Evolutionary conservation across 2,113 vertebrate species (phyloP), one percentile per base, ranked within the genome.

Genomic region (Craseonycteris thonglongyai): DNA sequence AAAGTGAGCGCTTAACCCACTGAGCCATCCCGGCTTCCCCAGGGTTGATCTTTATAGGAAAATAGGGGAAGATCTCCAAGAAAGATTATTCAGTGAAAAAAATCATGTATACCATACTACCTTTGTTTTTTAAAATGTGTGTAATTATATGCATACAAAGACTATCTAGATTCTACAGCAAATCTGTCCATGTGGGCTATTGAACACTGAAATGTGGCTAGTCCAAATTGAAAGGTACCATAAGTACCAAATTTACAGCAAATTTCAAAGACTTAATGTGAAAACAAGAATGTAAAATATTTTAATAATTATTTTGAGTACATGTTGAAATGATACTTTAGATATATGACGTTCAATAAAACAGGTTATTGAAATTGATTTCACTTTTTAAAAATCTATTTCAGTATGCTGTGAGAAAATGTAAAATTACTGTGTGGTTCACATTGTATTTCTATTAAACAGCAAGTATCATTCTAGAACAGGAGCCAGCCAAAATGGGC

Each of bases 261-360:
- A 61, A 54, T 88, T 95, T 88, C 33, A 42, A 89, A 91, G 42
- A 89, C 21, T 79, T 68, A 45, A 8, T 88, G 65, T 4, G 22
- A 90, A 91, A 87, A 75, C 3, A 94, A 49, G 38, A 61, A 80
- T 12, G 84, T 71, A 87, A 90, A 90, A 66, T 56, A 88, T 87
- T 90, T 76, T 42, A 54, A 35, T 51, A 80, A 71, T 83, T 54
- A 47, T 93, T 68, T 91, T 74, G 33, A 88, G 61, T 68, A 61
- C 15, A 71, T 35, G 9, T 61, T 76, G 15, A 96, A 76, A 65
- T 69, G 51, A 88, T 74, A 90, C 71, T 92, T 92, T 59, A 13
- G 19, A 28, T 49, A 69, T 26, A 58, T 11, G 10, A 21, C 33
- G 35, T 82, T 85, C 72, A 75, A 83, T 68, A 81, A 89, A 83